These are phyloP conservation scores for Xenentodon cancila DNA, from an alignment of 2,797 vertebrate genomes.

Conservation along the genomic window DNA sequence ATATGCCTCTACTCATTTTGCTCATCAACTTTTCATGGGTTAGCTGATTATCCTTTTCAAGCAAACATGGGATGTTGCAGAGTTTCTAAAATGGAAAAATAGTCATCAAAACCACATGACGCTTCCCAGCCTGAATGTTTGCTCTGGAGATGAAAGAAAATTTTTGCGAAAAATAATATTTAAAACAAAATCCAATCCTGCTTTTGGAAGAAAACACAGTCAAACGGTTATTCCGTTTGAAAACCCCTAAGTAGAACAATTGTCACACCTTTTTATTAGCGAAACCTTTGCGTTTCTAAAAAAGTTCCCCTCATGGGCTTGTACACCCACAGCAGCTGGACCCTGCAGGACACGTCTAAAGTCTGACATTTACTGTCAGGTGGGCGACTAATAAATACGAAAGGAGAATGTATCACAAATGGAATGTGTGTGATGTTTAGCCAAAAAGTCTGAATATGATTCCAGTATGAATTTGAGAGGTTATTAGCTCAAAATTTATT, in stretches of 20 bases:
- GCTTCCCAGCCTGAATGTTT: slow-evolving; percentile 54
- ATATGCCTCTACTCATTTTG: slow-evolving; percentile 75
- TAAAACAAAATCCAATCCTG: background rate
- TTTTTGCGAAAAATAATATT: slow-evolving; percentile 22
- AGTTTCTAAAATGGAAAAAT: slow-evolving; percentile 77
- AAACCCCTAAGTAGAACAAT: slow-evolving; percentile 22
- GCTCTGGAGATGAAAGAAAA: slow-evolving; percentile 56
- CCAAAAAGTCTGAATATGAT: slow-evolving; percentile 67
- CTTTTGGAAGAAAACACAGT: slow-evolving; percentile 13
- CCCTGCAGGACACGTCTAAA: slow-evolving; percentile 43
- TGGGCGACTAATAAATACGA: slow-evolving; percentile 62
- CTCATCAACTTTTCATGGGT: slow-evolving; percentile 85
- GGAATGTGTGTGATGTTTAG: slow-evolving; percentile 70
- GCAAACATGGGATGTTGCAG: slow-evolving; percentile 79
- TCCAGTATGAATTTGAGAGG: slow-evolving; percentile 54
- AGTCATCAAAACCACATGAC: slow-evolving; percentile 61
- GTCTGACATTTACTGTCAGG: slow-evolving; percentile 67
- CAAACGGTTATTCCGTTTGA: slow-evolving; percentile 15
- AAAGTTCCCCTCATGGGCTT: slow-evolving; percentile 33
- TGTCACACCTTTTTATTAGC: slow-evolving; percentile 37
- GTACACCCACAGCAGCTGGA: slow-evolving; percentile 39
- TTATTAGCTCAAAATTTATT: slow-evolving; percentile 48
- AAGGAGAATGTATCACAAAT: slow-evolving; percentile 30
- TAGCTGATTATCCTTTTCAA: slow-evolving; percentile 74
- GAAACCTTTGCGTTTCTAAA: slow-evolving; percentile 28